phyloP scores from a whole-genome alignment of 2,797 vertebrate genomes.

The Enoplosus armatus region DNA sequence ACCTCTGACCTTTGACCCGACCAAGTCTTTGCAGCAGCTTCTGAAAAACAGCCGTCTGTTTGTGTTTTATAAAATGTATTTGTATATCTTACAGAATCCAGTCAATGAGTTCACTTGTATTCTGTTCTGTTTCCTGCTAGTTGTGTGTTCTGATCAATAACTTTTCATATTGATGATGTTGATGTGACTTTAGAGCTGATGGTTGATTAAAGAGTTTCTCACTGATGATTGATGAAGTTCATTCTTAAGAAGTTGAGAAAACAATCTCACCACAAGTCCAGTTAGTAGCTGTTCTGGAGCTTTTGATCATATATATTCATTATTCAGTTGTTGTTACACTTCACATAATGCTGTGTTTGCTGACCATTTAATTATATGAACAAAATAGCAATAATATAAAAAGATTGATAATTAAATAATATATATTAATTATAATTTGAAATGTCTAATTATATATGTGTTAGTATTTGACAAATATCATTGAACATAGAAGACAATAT shows the following conservation, averaged over 20 bases:
- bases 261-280: too few species aligned
- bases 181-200: constrained; percentile 7
- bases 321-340: too few species aligned
- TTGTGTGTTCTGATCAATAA: constrained; percentile 3
- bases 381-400: neutral
- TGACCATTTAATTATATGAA: neutral
- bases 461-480: neutral
- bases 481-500: neutral
- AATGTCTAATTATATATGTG: neutral
- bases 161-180: constrained; percentile 12
- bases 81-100: neutral
- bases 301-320: neutral
- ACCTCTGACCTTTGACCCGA: neutral
- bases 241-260: too few species aligned
- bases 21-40: neutral
- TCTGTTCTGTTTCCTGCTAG: neutral
- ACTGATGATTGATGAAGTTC: too few species aligned
- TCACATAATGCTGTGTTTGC: too few species aligned
- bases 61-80: constrained; percentile 5
- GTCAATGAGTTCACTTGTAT: neutral
- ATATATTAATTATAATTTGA: neutral
- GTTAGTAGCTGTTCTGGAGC: neutral
- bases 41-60: neutral
- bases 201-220: constrained; percentile 15
- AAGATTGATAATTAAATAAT: too few species aligned